Base-by-base conservation (phyloP, 2,888 invertebrate species). In the Ichneumon xanthorius region DNA sequence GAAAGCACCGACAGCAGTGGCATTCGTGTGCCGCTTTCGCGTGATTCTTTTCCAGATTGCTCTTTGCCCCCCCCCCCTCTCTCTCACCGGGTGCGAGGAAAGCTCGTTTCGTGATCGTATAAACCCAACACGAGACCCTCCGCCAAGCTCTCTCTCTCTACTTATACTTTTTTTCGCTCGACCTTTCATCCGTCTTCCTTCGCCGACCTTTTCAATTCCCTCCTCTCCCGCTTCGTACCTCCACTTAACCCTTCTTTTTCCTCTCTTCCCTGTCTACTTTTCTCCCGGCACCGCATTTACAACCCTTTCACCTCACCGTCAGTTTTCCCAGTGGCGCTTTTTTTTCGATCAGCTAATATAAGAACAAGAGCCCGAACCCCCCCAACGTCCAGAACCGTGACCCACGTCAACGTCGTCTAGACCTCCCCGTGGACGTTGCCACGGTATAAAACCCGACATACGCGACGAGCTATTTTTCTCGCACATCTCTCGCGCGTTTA, bases 111-210 rank as follows among this genome's bases (percentile, higher is more conserved):
- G 68, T 58, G 80, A 73, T 73, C 80, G 58, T 68, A 68, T 50
- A 80, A 80, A 61, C 61, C 67, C 73, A 58, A 73, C 72, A n/a
- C 80, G 58, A 75, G 67, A 80, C 48, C 55, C 30, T 73, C 55
- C 48, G 33, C 68, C 33, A 40, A 16, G 22, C 37, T 50, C 70
- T 53, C 68, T 37, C 70, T 50, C 61, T 63, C 30, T 37, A n/a
- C 19, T 16, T 26, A 37, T 26, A 71, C 40, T 53, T 37, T 77
- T 45, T 55, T 58, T 45, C 14, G 16, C 14, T 40, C 37, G 50
- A 50, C 6, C 76, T 73, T 73, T 53, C 71, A 14, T 72, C 65
- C 26, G 53, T 73, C 61, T 50, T 50, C 19, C 33, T 61, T 71
- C 50, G 37, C 63, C 70, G 40, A 58, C 30, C 70, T 70, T 40